phyloP scores from a whole-genome alignment of 2,888 invertebrate species.

The Plebejus anna region DNA sequence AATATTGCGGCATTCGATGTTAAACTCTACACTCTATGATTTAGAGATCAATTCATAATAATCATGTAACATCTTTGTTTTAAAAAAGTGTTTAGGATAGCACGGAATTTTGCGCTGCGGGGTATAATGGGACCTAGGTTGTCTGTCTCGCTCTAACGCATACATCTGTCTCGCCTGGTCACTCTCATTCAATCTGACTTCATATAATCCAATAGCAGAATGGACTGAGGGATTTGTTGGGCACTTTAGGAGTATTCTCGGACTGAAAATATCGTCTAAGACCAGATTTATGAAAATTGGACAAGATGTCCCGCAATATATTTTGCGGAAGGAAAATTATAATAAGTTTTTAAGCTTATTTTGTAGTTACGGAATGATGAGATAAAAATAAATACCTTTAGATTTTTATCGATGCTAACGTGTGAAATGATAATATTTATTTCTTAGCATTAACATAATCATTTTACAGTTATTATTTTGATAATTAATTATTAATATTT shows the following conservation, averaged over 20 bases:
- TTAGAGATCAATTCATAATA: slow-evolving; percentile 40
- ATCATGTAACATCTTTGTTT: slow-evolving; percentile 45
- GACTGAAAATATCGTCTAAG: slow-evolving; percentile 52
- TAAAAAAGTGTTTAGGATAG: slow-evolving; percentile 63
- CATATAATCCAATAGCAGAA: slow-evolving; percentile 64
- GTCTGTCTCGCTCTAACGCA: slow-evolving; percentile 41
- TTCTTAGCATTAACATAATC: too few species aligned
- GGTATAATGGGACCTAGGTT: slow-evolving; percentile 49
- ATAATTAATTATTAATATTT: too few species aligned
- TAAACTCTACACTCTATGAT: slow-evolving; percentile 31
- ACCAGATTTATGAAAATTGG: slow-evolving; percentile 53
- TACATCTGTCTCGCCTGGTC: slow-evolving; percentile 46
- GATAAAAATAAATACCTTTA: not conserved
- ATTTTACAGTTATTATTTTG: too few species aligned
- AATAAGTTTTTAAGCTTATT: not conserved
- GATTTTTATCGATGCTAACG: not conserved
- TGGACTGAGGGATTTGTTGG: slow-evolving; percentile 62
- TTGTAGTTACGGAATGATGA: not conserved
- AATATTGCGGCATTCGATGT: slow-evolving; percentile 36
- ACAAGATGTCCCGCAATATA: slow-evolving; percentile 11
- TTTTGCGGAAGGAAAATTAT: slow-evolving; percentile 16
- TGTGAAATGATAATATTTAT: too few species aligned
- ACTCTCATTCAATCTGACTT: slow-evolving; percentile 62
- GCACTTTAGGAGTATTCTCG: slow-evolving; percentile 53
- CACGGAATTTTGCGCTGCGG: slow-evolving; percentile 69